phyloP scores from a whole-genome alignment of 2,888 invertebrate species.

The Leucozona laternaria region DNA sequence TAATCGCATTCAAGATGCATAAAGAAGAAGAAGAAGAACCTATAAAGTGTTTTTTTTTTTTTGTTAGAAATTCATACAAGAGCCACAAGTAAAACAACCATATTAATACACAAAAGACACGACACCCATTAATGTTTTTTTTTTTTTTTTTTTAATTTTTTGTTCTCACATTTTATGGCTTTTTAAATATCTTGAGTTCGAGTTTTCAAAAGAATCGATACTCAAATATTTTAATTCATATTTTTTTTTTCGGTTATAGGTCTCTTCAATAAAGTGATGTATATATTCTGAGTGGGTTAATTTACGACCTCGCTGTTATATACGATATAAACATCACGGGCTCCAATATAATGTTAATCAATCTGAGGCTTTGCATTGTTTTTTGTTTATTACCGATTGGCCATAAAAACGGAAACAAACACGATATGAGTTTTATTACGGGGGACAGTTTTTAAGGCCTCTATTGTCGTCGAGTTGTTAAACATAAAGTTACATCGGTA shows the following conservation, averaged over 20 bases:
- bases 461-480: slow-evolving; percentile 65
- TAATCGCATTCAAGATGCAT: slow-evolving; percentile 48
- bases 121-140: slow-evolving; percentile 1
- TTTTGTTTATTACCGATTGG: slow-evolving; percentile 56
- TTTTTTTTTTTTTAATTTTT: slow-evolving; percentile 31
- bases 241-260: slow-evolving; percentile 17
- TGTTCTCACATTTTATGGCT: slow-evolving; percentile 55
- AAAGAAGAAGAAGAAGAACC: too few species aligned
- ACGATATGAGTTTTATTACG: slow-evolving; percentile 64
- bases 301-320: not conserved
- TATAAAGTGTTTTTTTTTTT: slow-evolving; percentile 42
- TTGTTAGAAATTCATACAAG: slow-evolving; percentile 59
- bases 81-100: slow-evolving; percentile 20
- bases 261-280: not conserved
- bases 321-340: not conserved
- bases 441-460: slow-evolving; percentile 49
- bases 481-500: slow-evolving; percentile 52
- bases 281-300: slow-evolving; percentile 7
- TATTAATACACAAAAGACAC: slow-evolving; percentile 7
- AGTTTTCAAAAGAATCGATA: slow-evolving; percentile 55
- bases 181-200: slow-evolving; percentile 62
- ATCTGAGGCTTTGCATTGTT: slow-evolving; percentile 52
- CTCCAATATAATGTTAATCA: slow-evolving; percentile 63
- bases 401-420: slow-evolving; percentile 69
- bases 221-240: slow-evolving; percentile 73